Base-by-base conservation (phyloP, 1,140 invertebrate genomes). In the Galleria mellonella region DNA sequence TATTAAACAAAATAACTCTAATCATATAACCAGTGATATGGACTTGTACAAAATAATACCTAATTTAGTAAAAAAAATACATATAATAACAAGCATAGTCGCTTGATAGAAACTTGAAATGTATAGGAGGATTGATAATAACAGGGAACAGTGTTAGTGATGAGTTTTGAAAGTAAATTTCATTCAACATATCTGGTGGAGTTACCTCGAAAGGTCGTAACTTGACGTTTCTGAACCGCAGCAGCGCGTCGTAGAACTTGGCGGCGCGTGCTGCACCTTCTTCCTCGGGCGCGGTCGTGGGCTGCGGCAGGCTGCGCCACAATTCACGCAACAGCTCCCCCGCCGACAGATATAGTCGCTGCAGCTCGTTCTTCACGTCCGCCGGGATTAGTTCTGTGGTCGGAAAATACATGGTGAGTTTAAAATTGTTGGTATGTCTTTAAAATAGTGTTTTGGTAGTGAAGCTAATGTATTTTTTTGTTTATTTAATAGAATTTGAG, bases 251-350 rank as follows among this genome's bases (percentile, higher is more conserved):
- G 50, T 97, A 93, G 92, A 97, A 97, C 62, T 92, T 91, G 12
- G 91, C 87, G 1, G 94, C 91, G 83, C 97, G 96, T 23, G 95
- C 92, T 69, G 96, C 92, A 8, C 93, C 79, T 40, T 91, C 89
- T n/a, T 63, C 62, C 0, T 49, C 13, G 6, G 53, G 61, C 0
- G 53, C 28, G n/a, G 32, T 32, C 29, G 91, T 89, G 5, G 93
- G 95, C 8, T 94, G 92, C 36, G 97, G 97, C 87, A 98, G 98
- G 78, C 95, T 95, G 15, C 91, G 89, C 97, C 97, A 99, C 86
- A 98, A 97, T 83, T 98, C 96, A 45, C 94, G 90, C 5, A 98
- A 79, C 32, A 99, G 85, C 87, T 98, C 97, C 53, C 94, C 92
- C 1, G 94, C 87, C 9, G 94, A 94, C 9, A 93, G 88, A 86